Conservation (phyloP, 2,888 invertebrate genomes). For the Nysson spinosus region DNA sequence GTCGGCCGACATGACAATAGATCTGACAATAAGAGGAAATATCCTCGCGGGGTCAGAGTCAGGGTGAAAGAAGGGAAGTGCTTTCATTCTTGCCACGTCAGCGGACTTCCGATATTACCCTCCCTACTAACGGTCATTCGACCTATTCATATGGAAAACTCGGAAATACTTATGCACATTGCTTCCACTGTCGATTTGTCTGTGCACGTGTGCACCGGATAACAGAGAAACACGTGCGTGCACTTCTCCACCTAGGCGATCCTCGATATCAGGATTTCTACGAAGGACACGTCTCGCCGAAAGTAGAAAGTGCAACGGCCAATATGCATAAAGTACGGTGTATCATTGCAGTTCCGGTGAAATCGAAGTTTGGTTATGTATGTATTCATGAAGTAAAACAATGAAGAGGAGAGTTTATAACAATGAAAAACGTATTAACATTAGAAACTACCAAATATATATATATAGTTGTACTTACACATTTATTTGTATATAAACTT, state of each 20-base stretch:
- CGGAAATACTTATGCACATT: constrained; percentile 41
- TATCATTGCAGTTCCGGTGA: constrained; percentile 3
- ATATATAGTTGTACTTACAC: no score
- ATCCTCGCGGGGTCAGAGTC: not conserved
- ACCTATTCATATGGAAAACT: constrained; percentile 43
- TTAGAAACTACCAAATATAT: no score
- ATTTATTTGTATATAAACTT: no score
- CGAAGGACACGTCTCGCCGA: constrained; percentile 2
- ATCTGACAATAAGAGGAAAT: constrained; percentile 16
- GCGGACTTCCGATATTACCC: constrained; percentile 52
- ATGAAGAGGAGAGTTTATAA: no score
- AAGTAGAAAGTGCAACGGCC: not conserved
- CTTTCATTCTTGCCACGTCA: constrained; percentile 46
- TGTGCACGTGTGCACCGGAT: constrained; percentile 32
- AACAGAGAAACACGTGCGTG: constrained; percentile 32
- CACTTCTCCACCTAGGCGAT: not conserved
- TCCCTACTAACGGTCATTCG: constrained; percentile 49
- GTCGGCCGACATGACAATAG: constrained; percentile 13
- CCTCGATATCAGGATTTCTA: not conserved
- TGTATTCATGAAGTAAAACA: no score
- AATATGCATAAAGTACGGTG: constrained; percentile 1
- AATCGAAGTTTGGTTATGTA: not conserved
- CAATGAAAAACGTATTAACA: no score
- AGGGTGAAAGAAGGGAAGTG: not conserved
- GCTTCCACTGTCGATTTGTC: constrained; percentile 14